Base-by-base conservation (phyloP, 2,888 invertebrate genomes). In the Rhyacophila evoluta region DNA sequence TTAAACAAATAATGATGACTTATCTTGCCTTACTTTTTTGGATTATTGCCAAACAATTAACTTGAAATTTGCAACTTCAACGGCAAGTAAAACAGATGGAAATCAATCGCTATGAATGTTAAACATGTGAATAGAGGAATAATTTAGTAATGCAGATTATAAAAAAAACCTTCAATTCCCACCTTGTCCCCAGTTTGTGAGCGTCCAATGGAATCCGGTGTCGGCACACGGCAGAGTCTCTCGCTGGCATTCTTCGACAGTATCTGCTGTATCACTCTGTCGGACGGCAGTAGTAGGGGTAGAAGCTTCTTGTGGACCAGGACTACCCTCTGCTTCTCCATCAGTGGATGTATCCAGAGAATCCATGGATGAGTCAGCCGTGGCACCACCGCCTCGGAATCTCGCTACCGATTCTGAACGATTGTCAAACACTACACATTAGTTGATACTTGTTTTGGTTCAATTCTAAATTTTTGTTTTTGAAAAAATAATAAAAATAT, bases 121-220 rank as follows among this genome's bases (percentile, higher is more conserved):
- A n/a, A n/a, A n/a, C n/a, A n/a, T n/a, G n/a, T n/a, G n/a, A n/a
- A n/a, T n/a, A n/a, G n/a, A n/a, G n/a, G n/a, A n/a, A n/a, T n/a
- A n/a, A n/a, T n/a, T n/a, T n/a, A n/a, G n/a, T n/a, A n/a, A n/a
- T n/a, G n/a, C n/a, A n/a, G n/a, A n/a, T n/a, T n/a, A n/a, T n/a
- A n/a, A n/a, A n/a, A n/a, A n/a, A n/a, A n/a, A n/a, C n/a, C n/a
- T n/a, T 33, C 41, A 25, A 5, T 33, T 25, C 37, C 87, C 86
- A 81, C 84, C 84, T 36, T 87, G 87, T 74, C 89, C 91, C 91
- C 91, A 91, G 84, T 91, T 91, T 83, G 88, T 91, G 68, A 92
- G 86, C 6, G 91, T 92, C 92, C 91, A 92, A 84, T 91, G 91
- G 83, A 91, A 91, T 74, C 90, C 90, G 12, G 88, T 88, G 19